A percentile compares a stretch with the other conserved stretches of the same genome.
phyloP scores from a whole-genome alignment of 2,113 vertebrate species.

The Scophthalmus maximus region DNA sequence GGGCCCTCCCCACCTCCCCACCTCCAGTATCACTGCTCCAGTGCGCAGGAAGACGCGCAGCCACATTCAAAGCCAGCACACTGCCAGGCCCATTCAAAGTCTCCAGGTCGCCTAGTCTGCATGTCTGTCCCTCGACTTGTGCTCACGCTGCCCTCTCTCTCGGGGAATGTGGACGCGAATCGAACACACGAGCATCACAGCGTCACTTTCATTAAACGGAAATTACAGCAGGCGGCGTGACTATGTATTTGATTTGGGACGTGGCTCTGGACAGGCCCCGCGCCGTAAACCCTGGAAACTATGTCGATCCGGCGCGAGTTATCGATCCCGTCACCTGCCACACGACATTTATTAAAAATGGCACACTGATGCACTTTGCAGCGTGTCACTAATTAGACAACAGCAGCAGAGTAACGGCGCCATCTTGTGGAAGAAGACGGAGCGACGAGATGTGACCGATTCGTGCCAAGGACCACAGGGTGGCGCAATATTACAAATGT shows the following conservation, averaged over 20 bases:
- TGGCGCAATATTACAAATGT: neutral
- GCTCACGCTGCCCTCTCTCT: neutral
- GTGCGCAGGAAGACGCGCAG: constrained; percentile 54
- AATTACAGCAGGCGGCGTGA: neutral
- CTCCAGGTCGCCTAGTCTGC: neutral
- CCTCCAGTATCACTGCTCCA: constrained; percentile 52
- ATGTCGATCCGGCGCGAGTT: neutral
- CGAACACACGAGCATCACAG: neutral
- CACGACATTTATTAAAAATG: neutral
- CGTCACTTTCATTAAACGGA: neutral
- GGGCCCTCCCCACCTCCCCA: constrained; percentile 76
- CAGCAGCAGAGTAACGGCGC: constrained; percentile 23
- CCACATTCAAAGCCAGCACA: neutral
- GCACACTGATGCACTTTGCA: neutral
- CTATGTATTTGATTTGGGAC: neutral
- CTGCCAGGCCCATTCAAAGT: neutral
- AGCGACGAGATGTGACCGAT: no score
- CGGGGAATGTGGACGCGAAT: neutral
- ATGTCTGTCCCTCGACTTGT: neutral
- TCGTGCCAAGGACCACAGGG: neutral
- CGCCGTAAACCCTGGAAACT: no score
- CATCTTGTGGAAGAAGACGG: constrained; percentile 55
- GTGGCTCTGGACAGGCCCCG: neutral
- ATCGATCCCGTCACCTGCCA: constrained; percentile 8
- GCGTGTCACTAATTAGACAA: neutral